phyloP scores from a whole-genome alignment of 2,797 vertebrate genomes.

The Eidolon dupreanum region DNA sequence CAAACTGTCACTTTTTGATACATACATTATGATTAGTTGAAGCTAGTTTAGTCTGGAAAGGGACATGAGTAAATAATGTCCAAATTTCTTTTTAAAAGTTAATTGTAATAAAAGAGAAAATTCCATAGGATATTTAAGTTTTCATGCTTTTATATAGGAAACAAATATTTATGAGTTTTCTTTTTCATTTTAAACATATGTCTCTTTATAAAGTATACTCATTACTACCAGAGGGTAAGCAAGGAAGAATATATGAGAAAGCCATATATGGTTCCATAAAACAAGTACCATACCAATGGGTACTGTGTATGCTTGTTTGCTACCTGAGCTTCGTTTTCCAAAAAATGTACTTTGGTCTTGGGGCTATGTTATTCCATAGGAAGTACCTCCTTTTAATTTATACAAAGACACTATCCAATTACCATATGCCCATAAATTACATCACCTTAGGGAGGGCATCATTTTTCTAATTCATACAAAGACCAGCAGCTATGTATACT shows the following conservation, averaged over 20 bases:
- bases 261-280: neutral
- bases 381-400: neutral
- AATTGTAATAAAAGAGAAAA: neutral
- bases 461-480: neutral
- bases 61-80: neutral
- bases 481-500: neutral
- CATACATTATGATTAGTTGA: neutral
- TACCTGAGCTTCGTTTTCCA: neutral
- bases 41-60: neutral
- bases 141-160: neutral
- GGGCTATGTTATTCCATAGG: neutral
- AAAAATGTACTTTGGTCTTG: neutral
- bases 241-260: neutral
- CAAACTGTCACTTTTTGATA: neutral
- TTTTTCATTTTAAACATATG: slow-evolving; percentile 12
- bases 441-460: neutral
- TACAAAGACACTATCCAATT: neutral
- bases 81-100: neutral
- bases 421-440: neutral
- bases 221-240: neutral
- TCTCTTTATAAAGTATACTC: neutral
- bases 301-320: neutral
- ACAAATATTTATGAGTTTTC: neutral
- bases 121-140: neutral
- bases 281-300: neutral